Conservation (phyloP, 2,797 vertebrate species). For the Poecilia picta region DNA sequence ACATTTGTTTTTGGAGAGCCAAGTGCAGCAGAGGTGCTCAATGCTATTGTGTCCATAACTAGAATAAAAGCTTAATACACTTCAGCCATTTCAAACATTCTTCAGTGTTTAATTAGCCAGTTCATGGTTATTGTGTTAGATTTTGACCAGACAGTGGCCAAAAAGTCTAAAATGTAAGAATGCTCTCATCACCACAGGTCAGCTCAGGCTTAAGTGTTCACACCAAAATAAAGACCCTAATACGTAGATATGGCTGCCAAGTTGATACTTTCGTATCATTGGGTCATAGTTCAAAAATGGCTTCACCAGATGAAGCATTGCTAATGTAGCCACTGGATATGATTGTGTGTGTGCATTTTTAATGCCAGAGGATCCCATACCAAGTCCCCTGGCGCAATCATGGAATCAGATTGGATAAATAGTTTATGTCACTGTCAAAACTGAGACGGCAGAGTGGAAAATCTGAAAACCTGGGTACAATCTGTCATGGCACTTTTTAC, state of each 20-base stretch:
- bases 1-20: background rate
- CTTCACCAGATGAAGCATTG: background rate
- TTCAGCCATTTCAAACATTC: background rate
- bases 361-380: background rate
- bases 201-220: background rate
- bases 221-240: background rate
- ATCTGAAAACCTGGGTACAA: background rate
- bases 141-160: background rate
- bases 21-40: background rate
- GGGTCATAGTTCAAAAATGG: background rate
- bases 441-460: background rate
- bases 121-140: background rate
- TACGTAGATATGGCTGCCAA: background rate
- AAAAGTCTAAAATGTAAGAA: background rate
- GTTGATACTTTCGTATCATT: background rate
- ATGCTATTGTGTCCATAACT: background rate
- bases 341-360: background rate
- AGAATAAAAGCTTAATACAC: background rate
- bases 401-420: background rate
- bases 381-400: background rate
- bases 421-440: background rate
- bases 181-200: background rate
- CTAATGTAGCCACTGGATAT: background rate
- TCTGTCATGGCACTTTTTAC: background rate
- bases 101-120: background rate